Evolutionary conservation across 1,140 invertebrate genomes (phyloP), one percentile per base, ranked within the genome.

Genomic region (Nasonia longicornis): DNA sequence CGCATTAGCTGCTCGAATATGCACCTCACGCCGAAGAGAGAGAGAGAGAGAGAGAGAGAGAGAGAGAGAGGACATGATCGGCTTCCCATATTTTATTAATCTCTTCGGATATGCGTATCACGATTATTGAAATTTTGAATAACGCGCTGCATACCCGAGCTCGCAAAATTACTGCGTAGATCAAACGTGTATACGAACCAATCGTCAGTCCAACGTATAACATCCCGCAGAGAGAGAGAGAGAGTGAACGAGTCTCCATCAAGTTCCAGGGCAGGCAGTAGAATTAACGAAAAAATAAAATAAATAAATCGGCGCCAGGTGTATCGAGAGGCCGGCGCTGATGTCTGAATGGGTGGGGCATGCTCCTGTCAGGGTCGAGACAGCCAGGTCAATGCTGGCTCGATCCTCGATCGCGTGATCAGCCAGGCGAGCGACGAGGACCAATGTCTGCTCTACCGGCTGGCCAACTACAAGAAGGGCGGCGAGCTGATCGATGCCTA

Each of bases 401-500:
- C 96, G 63, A 96, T 96, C 73, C 92, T 97, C 81, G 96, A 97
- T 88, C 92, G 95, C 31, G 96, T 97, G 84, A 97, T 96, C 87
- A 97, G 94, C 22, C 95, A 96, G 88, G 96, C 94, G 7, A 95
- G 94, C 69, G 95, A 94, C 84, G 94, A 97, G 86, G 96, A 96
- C 87, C 95, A 96, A 84, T 97, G 96, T 86, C 92, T 97, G 2
- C 91, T 97, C 0, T 98, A 97, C 85, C 94, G 95, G 87, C 89
- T 97, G 69, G 96, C 96, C 8, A 96, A 97, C 90, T 98, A 97
- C 88, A 97, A 97, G 87, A 96, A 97, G 89, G 96, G 96, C 26
- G 96, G 95, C n/a, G 94, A 96, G 85, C 88, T 96, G 10, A 93
- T 96, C 66, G 95, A 96, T 84, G 96, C 96, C 0, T 98, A 98